Evolutionary conservation across 1,140 invertebrate genomes (phyloP).

Genomic region (Mamestra configurata): DNA sequence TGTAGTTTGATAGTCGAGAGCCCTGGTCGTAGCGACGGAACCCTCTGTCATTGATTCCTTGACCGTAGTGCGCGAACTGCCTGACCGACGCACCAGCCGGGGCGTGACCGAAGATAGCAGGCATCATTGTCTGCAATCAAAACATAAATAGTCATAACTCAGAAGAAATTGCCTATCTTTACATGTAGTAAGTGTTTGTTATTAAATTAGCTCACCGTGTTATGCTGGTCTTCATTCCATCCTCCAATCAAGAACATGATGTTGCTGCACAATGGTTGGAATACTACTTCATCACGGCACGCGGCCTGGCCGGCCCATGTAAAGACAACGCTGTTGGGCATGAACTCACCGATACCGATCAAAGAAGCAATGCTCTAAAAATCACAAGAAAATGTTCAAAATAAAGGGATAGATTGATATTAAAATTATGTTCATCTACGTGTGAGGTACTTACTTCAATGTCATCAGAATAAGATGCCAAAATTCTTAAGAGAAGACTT

Average conservation of each 20-base stretch:
- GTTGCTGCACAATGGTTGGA: constrained; percentile 89
- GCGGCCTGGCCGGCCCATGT: constrained; percentile 85
- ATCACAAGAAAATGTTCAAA: background rate
- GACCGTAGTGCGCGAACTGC: constrained; percentile 93
- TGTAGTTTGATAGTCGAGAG: constrained; percentile 88
- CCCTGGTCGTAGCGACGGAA: constrained; percentile 91
- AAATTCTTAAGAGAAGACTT: constrained; percentile 84
- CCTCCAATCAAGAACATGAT: constrained; percentile 89
- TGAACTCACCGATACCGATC: constrained; percentile 88
- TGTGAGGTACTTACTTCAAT: constrained; percentile 71
- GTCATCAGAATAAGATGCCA: constrained; percentile 74
- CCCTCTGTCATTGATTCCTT: constrained; percentile 89
- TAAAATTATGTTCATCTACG: background rate
- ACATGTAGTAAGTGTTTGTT: background rate
- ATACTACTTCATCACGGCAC: constrained; percentile 86
- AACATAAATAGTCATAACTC: constrained; percentile 89
- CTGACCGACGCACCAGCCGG: constrained; percentile 95
- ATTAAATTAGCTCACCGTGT: constrained; percentile 77
- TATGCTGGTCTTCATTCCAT: constrained; percentile 87
- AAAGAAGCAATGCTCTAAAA: constrained; percentile 69
- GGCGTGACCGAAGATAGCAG: constrained; percentile 93
- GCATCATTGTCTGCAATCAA: constrained; percentile 63
- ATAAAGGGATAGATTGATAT: background rate
- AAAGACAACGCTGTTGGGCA: constrained; percentile 87
- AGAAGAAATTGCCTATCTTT: background rate